phyloP scores from a whole-genome alignment of 2,113 vertebrate genomes.

The Hoplias malabaricus region DNA sequence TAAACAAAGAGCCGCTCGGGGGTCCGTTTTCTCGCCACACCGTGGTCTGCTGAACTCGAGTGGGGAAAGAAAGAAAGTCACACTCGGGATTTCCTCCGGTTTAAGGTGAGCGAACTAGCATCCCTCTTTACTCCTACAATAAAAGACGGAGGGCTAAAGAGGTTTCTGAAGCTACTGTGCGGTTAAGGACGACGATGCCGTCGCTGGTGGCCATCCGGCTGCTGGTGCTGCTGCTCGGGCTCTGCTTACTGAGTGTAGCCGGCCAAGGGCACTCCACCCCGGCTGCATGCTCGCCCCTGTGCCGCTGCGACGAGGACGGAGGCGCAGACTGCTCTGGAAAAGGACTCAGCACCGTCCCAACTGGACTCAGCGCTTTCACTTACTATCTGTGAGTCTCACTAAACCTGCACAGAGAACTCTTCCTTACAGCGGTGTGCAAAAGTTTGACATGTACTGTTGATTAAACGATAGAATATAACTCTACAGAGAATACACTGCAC shows the following conservation, averaged over 20 bases:
- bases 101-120: constrained; percentile 9
- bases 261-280: constrained; percentile 79
- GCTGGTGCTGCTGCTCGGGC: constrained; percentile 64
- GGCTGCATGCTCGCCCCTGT: constrained; percentile 82
- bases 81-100: constrained; percentile 12
- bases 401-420: not conserved
- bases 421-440: not conserved
- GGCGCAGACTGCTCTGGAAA: constrained; percentile 90
- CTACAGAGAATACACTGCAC: too few species aligned
- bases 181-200: constrained; percentile 60
- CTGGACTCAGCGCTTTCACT: constrained; percentile 87
- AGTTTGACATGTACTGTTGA: too few species aligned
- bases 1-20: constrained; percentile 31
- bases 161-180: constrained; percentile 21
- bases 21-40: constrained; percentile 22
- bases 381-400: constrained; percentile 86
- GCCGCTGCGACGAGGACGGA: constrained; percentile 91
- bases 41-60: not conserved
- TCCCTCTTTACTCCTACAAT: not conserved
- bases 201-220: constrained; percentile 64
- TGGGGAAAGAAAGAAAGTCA: not conserved
- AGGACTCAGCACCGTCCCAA: constrained; percentile 81
- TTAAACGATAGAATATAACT: too few species aligned
- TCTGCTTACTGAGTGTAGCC: constrained; percentile 64
- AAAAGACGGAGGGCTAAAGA: not conserved